Percentiles rank a stretch among this genome's conserved stretches.
Evolutionary conservation across 2,797 vertebrate genomes (phyloP).

Genomic region (Psittacula echo): DNA sequence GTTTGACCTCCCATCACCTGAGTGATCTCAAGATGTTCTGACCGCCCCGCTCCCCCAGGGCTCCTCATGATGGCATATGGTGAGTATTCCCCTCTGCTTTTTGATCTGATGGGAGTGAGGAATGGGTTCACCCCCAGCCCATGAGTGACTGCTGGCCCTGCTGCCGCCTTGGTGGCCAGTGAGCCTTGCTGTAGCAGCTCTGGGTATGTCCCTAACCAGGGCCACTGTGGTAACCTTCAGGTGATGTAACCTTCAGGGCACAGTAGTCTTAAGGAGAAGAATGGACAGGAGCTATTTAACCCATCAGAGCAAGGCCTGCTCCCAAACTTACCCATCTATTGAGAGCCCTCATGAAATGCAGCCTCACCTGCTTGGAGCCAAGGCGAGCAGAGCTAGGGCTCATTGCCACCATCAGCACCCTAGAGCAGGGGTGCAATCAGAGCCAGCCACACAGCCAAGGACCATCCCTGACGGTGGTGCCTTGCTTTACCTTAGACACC

Average conservation of each 20-base stretch:
- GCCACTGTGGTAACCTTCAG: not conserved
- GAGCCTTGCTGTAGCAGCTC: not conserved
- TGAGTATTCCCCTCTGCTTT: not conserved
- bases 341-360: not conserved
- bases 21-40: not conserved
- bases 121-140: not conserved
- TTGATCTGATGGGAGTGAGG: not conserved
- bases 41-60: not conserved
- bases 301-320: not conserved
- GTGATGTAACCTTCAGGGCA: not conserved
- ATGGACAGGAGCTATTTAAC: not conserved
- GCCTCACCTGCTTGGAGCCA: not conserved
- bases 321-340: not conserved
- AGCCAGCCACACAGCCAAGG: not conserved
- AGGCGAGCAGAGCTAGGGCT: not conserved
- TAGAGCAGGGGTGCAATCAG: accelerated
- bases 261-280: not conserved
- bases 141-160: not conserved
- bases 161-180: not conserved
- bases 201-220: not conserved
- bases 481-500: not conserved
- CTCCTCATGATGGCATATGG: not conserved
- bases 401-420: not conserved
- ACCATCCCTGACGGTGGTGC: not conserved
- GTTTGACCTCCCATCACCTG: not conserved